Evolutionary conservation across 2,113 vertebrate genomes (phyloP).

Genomic region (Ciconia boyciana): DNA sequence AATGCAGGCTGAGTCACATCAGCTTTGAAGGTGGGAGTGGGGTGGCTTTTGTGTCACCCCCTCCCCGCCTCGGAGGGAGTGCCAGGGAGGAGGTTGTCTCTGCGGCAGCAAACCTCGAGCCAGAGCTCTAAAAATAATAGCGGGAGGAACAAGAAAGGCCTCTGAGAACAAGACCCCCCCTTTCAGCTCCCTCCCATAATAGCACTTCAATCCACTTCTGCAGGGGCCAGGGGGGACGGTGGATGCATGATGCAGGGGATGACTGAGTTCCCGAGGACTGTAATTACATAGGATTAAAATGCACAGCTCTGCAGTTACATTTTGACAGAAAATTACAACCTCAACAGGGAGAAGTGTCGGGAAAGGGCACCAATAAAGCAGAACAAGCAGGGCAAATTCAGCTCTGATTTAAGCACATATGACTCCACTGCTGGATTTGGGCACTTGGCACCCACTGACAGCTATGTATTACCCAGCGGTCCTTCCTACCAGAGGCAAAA

Average conservation of each 20-base stretch:
- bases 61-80: background rate
- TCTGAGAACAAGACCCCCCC: background rate
- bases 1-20: background rate
- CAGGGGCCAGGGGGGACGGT: background rate
- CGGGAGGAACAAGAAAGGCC: background rate
- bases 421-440: background rate
- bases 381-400: background rate
- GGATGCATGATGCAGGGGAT: background rate
- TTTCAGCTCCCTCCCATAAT: background rate
- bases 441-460: background rate
- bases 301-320: background rate
- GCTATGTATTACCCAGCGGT: background rate
- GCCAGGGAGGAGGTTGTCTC: background rate
- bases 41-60: background rate
- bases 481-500: background rate
- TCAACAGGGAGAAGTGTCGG: background rate
- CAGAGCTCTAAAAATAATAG: background rate
- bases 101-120: background rate
- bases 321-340: constrained; percentile 32
- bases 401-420: background rate
- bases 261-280: background rate
- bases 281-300: constrained; percentile 46
- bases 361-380: background rate
- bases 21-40: background rate
- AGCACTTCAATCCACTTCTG: background rate